Evolutionary conservation across 2,888 invertebrate species (phyloP), one percentile per base, ranked within the genome.

Genomic region (Pelosia muscerda): DNA sequence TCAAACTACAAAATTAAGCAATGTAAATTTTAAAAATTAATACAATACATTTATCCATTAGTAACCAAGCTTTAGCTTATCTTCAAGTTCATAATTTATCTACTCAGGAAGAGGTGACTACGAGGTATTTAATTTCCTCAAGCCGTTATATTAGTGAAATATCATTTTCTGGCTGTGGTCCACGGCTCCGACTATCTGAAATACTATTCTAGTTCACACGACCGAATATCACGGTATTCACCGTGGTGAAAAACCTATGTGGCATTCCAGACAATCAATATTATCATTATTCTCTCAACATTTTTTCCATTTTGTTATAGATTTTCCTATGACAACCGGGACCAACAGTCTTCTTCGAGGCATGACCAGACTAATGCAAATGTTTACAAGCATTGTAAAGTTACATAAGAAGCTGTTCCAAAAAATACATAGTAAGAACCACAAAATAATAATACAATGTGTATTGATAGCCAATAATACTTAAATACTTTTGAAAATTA

Each of bases 81-180:
- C n/a, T 49, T 49, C 49, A 49, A 49, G n/a, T n/a, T 9, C 49
- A 49, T 49, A n/a, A 49, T 49, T 49, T 9, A 42, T 42, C 19
- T 6, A 19, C 42, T 15, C 6, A 42, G 19, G 42, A 38, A 19
- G 19, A n/a, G 49, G n/a, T 49, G 49, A 49, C 19, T 8, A 49
- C 49, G 49, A n/a, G n/a, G 49, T n/a, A 49, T 49, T 49, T 49
- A 49, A 49, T 49, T 49, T 49, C 49, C 49, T 42, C 19, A 49
- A 49, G 9, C 49, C 49, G n/a, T 49, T 49, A 49, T n/a, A 13
- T 2, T 38, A 34, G 34, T 3, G 34, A 2, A 34, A 13, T 13
- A 34, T 34, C 2, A 34, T 34, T 34, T 34, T 13, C 34, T 11
- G 10, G 13, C 34, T 34, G 13, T 34, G 11, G 13, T 2, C 3